Percentiles rank a stretch among this genome's conserved stretches.
phyloP scores from a whole-genome alignment of 2,797 vertebrate species.

The Fratercula arctica region DNA sequence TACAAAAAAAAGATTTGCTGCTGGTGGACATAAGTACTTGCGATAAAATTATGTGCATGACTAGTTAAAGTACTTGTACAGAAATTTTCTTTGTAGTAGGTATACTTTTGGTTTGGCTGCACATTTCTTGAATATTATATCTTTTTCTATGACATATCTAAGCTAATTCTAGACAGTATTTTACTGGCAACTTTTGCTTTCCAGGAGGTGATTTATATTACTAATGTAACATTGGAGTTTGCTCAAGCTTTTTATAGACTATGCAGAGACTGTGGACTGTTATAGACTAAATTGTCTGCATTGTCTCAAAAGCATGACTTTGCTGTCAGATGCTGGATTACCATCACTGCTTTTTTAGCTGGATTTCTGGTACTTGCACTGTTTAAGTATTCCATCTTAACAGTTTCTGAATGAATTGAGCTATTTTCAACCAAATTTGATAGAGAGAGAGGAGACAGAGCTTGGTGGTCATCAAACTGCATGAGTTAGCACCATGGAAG shows the following conservation, averaged over 20 bases:
- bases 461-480: neutral
- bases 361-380: neutral
- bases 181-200: neutral
- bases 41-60: neutral
- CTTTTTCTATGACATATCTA: neutral
- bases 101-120: neutral
- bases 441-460: neutral
- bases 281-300: neutral
- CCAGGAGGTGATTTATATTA: neutral
- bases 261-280: neutral
- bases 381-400: neutral
- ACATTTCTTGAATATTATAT: neutral
- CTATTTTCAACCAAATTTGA: neutral
- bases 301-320: neutral
- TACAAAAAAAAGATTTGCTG: neutral
- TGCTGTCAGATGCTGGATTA: neutral
- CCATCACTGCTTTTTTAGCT: neutral
- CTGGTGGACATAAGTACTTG: neutral
- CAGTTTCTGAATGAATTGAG: neutral
- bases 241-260: neutral
- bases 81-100: neutral
- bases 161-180: neutral
- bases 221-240: neutral
- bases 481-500: neutral
- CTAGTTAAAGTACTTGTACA: neutral